Evolutionary conservation across 2,888 invertebrate species (phyloP), one percentile per base, ranked within the genome.

Genomic region (Microctonus brassicae): DNA sequence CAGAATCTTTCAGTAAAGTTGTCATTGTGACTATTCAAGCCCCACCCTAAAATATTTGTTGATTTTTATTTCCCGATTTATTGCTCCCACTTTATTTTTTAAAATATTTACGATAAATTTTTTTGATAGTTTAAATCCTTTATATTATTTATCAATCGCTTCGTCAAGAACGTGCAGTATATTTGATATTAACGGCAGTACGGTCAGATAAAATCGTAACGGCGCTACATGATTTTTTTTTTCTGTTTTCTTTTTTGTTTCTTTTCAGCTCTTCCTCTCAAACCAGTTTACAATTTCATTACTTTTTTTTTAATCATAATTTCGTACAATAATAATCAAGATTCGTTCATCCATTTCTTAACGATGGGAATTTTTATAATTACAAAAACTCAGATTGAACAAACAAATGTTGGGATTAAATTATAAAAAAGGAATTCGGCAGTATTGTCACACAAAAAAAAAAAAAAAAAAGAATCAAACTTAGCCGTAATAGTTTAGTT

Each of bases 181-280:
- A 67, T 73, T 71, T 69, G 61, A 69, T 55, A 62, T 62, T 39
- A 62, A 62, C 82, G 82, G 81, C 83, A 83, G 81, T 81, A 82
- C 77, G 77, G 75, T 82, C 78, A 72, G 74, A 79, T 80, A 61
- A 68, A 71, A 69, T 74, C 61, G 64, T 71, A 69, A 72, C 67
- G 64, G 17, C 72, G 69, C 57, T 61, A 69, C 69, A 57, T 39
- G n/a, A n/a, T 62, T 63, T 4, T 52, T 52, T 52, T 47, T 29
- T n/a, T 7, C 33, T 26, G 20, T 39, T 62, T 7, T 33, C 6
- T 17, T 36, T 20, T 61, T 36, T 61, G n/a, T 61, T 33, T 11
- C n/a, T 22, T 17, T 42, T n/a, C 33, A 60, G 24, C 17, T 47
- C 39, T 55, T 62, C 53, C 57, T 42, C 65, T 20, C 22, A 57